Conservation (phyloP, 2,888 invertebrate genomes). For the Dusona sp. region DNA sequence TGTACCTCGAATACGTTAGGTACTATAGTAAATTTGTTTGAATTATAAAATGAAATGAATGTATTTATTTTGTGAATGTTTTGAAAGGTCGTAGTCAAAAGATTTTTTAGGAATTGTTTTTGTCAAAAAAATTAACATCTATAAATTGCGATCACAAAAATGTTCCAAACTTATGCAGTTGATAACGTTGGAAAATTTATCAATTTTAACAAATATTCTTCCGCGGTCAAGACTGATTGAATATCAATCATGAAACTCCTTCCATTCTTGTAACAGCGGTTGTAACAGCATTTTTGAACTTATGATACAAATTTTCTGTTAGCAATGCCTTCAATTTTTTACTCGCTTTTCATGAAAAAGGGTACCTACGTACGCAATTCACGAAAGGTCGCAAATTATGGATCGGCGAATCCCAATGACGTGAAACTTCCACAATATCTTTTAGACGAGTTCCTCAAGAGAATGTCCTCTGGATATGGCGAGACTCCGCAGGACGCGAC, state of each 20-base stretch:
- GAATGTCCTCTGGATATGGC: neutral
- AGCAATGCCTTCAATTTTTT: no score
- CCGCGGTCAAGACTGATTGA: neutral
- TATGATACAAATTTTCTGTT: no score
- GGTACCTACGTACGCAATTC: no score
- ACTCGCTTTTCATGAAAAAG: no score
- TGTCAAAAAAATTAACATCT: neutral
- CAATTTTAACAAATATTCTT: neutral
- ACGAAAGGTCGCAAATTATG: neutral
- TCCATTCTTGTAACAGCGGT: neutral
- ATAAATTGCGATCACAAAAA: neutral
- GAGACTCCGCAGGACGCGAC: constrained; percentile 7
- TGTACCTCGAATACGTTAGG: neutral
- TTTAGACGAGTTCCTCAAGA: neutral
- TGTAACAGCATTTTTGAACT: no score
- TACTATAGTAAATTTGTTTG: neutral
- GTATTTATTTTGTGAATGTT: no score
- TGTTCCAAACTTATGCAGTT: neutral
- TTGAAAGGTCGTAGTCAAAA: no score
- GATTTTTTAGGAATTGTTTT: no score
- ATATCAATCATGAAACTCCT: neutral
- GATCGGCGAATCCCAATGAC: neutral
- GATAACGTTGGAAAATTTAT: neutral
- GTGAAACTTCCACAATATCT: neutral
- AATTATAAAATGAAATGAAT: neutral